phyloP scores from a whole-genome alignment of 2,113 vertebrate species.

The Opisthocomus hoazin region DNA sequence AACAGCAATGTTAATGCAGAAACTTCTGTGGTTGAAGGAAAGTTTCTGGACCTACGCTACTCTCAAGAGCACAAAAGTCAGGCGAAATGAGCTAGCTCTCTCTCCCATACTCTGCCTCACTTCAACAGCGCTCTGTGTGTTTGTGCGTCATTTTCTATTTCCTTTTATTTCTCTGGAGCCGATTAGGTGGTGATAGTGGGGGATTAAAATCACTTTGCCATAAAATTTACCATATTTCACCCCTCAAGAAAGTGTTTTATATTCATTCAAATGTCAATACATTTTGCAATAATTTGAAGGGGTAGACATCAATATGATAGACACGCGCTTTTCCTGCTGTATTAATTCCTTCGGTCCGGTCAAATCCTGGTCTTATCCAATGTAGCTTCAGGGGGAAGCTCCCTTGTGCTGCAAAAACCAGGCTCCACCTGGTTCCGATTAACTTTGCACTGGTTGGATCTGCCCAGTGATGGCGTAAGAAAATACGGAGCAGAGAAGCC shows the following conservation, averaged over 20 bases:
- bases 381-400: constrained; percentile 31
- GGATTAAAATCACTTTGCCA: background rate
- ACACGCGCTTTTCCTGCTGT: rapidly evolving
- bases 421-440: constrained; percentile 47
- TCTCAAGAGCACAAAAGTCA: background rate
- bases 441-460: constrained; percentile 28
- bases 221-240: background rate
- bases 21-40: background rate
- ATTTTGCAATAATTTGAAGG: background rate
- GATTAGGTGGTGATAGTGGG: background rate
- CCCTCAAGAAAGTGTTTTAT: background rate
- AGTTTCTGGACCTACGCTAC: background rate
- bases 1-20: constrained; percentile 18
- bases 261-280: background rate
- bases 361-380: constrained; percentile 6
- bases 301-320: background rate
- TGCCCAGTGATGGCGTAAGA: constrained; percentile 36
- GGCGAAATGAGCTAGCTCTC: background rate
- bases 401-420: constrained; percentile 21
- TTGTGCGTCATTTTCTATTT: background rate
- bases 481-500: constrained; percentile 37
- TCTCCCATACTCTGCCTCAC: background rate
- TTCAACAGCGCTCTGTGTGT: background rate
- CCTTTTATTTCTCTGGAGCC: background rate
- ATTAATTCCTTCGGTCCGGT: background rate